Conservation (phyloP, 2,113 vertebrate species). For the Coregonus clupeaformis region DNA sequence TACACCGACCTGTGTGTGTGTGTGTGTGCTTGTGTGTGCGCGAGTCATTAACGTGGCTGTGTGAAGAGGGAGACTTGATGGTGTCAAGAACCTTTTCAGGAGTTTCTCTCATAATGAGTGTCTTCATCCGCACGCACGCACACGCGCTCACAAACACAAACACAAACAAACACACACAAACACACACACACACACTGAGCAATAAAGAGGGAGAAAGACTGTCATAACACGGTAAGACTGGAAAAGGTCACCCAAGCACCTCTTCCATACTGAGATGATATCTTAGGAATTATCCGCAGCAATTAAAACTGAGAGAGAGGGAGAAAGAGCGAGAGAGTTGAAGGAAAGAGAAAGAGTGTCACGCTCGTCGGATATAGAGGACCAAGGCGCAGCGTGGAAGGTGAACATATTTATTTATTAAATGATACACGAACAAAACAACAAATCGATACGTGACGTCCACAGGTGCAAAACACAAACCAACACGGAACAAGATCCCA, state of each 20-base stretch:
- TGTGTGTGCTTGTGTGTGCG: not conserved
- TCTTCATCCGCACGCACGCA: conserved; percentile 16
- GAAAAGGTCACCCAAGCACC: conserved; percentile 59
- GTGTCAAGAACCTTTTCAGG: conserved; percentile 41
- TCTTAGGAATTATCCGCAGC: conserved; percentile 44
- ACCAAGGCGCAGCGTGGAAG: no score
- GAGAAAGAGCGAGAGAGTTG: not conserved
- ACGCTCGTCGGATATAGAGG: no score
- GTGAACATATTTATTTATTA: no score
- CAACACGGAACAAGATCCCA: no score
- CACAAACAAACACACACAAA: not conserved
- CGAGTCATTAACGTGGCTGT: conserved; percentile 32
- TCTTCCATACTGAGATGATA: conserved; percentile 37
- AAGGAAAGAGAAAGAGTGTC: no score
- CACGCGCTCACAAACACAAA: not conserved
- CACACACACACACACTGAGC: conserved; percentile 24
- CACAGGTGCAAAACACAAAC: no score
- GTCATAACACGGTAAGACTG: conserved; percentile 43
- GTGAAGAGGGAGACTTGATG: conserved; percentile 10
- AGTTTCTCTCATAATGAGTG: conserved; percentile 38
- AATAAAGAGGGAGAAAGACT: conserved; percentile 41
- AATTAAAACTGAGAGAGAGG: conserved; percentile 48
- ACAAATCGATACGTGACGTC: no score
- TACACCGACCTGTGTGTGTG: conserved; percentile 1
- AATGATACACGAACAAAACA: no score